Evolutionary conservation across 2,797 vertebrate genomes (phyloP), one percentile per base, ranked within the genome.

Genomic region (Apogon talboti): DNA sequence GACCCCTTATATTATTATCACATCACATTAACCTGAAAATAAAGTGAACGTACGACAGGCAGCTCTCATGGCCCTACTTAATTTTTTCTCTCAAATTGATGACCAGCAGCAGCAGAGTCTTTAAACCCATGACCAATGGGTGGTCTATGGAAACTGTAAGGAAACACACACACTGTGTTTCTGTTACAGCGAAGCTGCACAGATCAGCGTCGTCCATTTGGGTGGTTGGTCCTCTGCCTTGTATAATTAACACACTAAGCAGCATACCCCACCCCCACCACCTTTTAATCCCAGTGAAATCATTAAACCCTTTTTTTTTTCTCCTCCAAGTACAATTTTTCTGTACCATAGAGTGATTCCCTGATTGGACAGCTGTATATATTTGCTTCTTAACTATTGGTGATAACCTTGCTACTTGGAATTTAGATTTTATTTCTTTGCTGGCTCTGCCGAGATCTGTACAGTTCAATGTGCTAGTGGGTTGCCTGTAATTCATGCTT

Each of bases 401-500:
- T 90, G 77, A 88, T 78, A 79, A 86, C 76, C 64, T 86, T 35
- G 86, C 85, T 87, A 85, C 76, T 76, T 55, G 74, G 82, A 78
- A 74, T 82, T 83, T 77, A 88, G 63, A 24, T 24, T 24, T 82
- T 43, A 66, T 79, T 79, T 84, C 81, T 88, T 87, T 83, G 84
- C 84, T 79, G 81, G 74, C 85, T 83, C 74, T 50, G 75, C 85
- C 81, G 67, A 84, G 88, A 88, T 77, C 76, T 89, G 89, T 91
- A 92, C 88, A 92, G 92, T 89, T 79, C 2, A 78, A 82, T 84
- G 88, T 90, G 87, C 85, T 88, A 79, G 83, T 91, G 82, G 86
- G 90, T 92, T 92, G 89, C 90, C 87, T 92, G 87, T 92, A 92
- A 91, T 90, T 91, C 87, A 87, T 83, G 87, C 89, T 91, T 87